Percentiles rank a stretch among this genome's conserved stretches.
Evolutionary conservation across 92 coral and sea anemone genomes (phyloP).

Genomic region (Metridium senile): DNA sequence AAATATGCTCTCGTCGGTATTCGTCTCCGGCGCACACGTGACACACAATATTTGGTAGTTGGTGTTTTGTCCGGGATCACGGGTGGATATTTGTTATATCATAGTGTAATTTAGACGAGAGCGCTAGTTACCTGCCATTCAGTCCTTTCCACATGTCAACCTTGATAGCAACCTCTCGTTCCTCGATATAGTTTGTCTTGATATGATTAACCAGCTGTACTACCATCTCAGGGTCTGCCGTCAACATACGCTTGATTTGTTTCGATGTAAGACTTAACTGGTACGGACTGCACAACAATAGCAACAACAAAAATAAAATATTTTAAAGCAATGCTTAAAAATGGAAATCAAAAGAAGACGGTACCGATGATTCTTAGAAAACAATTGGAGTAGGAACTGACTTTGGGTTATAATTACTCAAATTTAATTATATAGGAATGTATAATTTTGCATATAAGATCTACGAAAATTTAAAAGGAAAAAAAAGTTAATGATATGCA

Average conservation of each 20-base stretch:
- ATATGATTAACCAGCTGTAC: slow-evolving; percentile 45
- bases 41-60: no score
- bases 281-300: slow-evolving; percentile 32
- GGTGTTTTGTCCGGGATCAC: no score
- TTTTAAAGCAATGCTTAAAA: neutral
- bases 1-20: no score
- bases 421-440: no score
- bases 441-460: no score
- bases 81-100: neutral
- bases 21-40: no score
- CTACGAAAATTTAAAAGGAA: no score
- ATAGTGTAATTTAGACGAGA: neutral
- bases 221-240: slow-evolving; percentile 56
- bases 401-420: no score
- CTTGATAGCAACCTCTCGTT: slow-evolving; percentile 20
- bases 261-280: slow-evolving; percentile 32
- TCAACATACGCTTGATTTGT: slow-evolving; percentile 53
- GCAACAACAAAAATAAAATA: neutral
- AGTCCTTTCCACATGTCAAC: slow-evolving; percentile 66
- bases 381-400: no score
- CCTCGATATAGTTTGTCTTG: slow-evolving; percentile 29
- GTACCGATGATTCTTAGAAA: no score
- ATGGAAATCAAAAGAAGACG: no score
- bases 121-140: slow-evolving; percentile 37
- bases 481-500: no score